These are phyloP conservation scores for Anastrepha ludens DNA, from an alignment of 1,140 invertebrate species.

Conservation along the genomic window DNA sequence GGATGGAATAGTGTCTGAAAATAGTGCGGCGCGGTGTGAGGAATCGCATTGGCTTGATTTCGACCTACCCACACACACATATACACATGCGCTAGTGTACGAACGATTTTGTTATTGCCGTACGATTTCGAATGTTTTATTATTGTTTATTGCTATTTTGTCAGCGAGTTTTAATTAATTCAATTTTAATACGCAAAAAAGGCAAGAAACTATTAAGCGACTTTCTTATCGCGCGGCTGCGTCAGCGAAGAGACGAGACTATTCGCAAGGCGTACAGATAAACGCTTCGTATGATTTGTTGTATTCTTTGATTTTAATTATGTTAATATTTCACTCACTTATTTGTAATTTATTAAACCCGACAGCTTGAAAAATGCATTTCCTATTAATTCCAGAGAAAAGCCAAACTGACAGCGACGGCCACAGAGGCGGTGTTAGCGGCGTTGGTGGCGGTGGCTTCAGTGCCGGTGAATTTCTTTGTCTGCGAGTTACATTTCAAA, in stretches of 20 bases:
- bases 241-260: constrained; percentile 27
- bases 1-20: too few species aligned
- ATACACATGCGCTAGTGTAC: too few species aligned
- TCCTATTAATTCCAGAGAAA: constrained; percentile 42
- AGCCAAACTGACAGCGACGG: background rate
- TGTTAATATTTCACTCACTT: constrained; percentile 49
- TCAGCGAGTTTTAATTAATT: constrained; percentile 37
- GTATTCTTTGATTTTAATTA: constrained; percentile 47
- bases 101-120: background rate
- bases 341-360: constrained; percentile 29
- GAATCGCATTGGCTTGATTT: too few species aligned
- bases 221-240: background rate
- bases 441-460: background rate
- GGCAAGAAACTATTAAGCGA: constrained; percentile 37
- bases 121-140: constrained; percentile 33
- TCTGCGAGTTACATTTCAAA: background rate
- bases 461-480: constrained; percentile 19
- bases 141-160: background rate
- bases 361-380: constrained; percentile 51
- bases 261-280: constrained; percentile 14
- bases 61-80: too few species aligned
- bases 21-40: too few species aligned
- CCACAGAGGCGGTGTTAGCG: background rate
- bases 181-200: constrained; percentile 45
- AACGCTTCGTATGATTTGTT: constrained; percentile 43